Percentiles rank a stretch among this genome's conserved stretches.
Evolutionary conservation across 2,113 vertebrate species (phyloP).

Genomic region (human (Homo sapiens)): GRCh38 chr7:89191001-89191500

Average conservation of each 20-base stretch:
- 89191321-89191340: not conserved
- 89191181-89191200: not conserved
- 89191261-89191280: not conserved
- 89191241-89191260: not conserved
- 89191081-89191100: not conserved
- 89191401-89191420: not conserved
- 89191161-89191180: not conserved
- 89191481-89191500: not conserved
- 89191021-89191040: not conserved
- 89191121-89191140: not conserved
- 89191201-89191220: not conserved
- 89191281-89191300: not conserved
- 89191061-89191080: not conserved
- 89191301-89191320: not conserved
- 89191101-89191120: not conserved
- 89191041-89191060: not conserved
- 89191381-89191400: not conserved
- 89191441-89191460: not conserved
- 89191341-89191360: constrained; percentile 4
- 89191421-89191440: not conserved
- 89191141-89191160: not conserved
- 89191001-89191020: not conserved
- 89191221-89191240: not conserved
- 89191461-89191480: constrained; percentile 23
- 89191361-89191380: not conserved